Evolutionary conservation across 1,140 invertebrate genomes (phyloP).

Genomic region (Gerris buenoi): DNA sequence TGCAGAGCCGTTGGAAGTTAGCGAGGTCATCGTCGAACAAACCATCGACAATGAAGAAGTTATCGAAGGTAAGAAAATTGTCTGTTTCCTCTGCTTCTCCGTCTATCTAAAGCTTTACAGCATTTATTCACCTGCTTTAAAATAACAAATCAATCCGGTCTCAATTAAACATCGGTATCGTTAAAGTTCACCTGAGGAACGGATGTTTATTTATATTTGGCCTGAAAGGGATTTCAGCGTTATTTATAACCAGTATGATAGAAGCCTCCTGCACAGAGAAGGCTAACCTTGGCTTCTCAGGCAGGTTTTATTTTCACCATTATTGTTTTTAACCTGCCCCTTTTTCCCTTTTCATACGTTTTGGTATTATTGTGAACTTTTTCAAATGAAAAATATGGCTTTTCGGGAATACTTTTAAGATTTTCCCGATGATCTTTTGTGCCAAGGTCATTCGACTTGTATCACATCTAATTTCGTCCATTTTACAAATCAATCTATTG

Average conservation of each 20-base stretch:
- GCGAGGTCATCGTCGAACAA: slow-evolving; percentile 8
- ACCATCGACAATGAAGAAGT: slow-evolving; percentile 13
- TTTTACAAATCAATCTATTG: background rate
- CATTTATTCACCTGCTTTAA: too few species aligned
- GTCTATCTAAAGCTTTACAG: too few species aligned
- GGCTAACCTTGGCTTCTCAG: slow-evolving; percentile 14
- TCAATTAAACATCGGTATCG: too few species aligned
- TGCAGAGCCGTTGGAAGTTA: slow-evolving; percentile 9
- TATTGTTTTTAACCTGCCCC: slow-evolving; percentile 1
- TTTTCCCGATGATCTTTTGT: too few species aligned
- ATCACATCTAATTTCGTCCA: background rate
- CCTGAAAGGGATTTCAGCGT: too few species aligned
- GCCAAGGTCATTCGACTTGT: background rate
- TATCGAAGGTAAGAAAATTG: slow-evolving; percentile 12
- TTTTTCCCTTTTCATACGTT: background rate
- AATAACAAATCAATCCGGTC: too few species aligned
- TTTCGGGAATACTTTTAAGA: too few species aligned
- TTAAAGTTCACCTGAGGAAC: too few species aligned
- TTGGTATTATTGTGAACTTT: too few species aligned
- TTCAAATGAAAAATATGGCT: too few species aligned
- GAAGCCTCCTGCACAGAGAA: slow-evolving; percentile 15
- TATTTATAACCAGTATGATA: slow-evolving; percentile 19
- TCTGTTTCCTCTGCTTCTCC: too few species aligned
- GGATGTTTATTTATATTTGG: too few species aligned
- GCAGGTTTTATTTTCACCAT: slow-evolving; percentile 13